These are phyloP conservation scores for Ibycter americanus DNA, from an alignment of 2,797 vertebrate species.

Conservation along the genomic window DNA sequence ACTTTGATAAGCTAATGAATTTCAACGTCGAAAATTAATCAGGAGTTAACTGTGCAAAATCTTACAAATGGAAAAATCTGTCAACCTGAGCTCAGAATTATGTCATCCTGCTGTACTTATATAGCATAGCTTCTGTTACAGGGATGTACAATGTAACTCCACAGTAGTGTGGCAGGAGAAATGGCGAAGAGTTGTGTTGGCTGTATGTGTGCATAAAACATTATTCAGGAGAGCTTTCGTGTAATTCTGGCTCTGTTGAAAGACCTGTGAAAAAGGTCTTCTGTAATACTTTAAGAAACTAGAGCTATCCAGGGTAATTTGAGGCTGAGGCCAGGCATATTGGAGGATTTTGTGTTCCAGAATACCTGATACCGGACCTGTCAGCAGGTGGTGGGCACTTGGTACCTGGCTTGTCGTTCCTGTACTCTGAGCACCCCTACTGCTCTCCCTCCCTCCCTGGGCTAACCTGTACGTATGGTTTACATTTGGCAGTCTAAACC, in stretches of 20 bases:
- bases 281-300: not conserved
- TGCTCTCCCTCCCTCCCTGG: not conserved
- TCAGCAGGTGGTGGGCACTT: not conserved
- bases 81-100: not conserved
- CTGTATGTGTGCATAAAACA: accelerated
- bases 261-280: not conserved
- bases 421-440: not conserved
- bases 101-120: not conserved
- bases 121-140: not conserved
- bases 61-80: not conserved
- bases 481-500: not conserved
- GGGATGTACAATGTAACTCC: not conserved
- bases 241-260: not conserved
- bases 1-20: not conserved
- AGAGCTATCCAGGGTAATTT: not conserved
- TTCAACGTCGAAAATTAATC: not conserved
- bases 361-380: not conserved
- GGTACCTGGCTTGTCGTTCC: not conserved
- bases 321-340: not conserved
- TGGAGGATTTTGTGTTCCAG: not conserved
- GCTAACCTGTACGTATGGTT: accelerated
- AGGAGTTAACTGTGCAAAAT: not conserved
- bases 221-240: not conserved
- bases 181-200: not conserved
- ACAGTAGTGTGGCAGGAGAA: not conserved